Conservation (phyloP, 1,140 invertebrate genomes). For the Caenorhabditis brenneri region DNA sequence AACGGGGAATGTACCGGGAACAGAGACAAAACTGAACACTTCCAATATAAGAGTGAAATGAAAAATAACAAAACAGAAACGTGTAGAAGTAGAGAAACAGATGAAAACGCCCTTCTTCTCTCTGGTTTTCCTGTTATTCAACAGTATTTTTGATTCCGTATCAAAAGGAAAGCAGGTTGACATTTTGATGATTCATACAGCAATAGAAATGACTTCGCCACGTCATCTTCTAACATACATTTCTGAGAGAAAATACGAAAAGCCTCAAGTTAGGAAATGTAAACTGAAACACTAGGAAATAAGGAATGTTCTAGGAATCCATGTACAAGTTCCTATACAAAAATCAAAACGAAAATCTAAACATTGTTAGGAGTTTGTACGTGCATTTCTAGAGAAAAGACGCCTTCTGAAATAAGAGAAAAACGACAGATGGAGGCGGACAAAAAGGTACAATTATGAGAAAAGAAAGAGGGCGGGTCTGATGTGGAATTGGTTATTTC, state of each 20-base stretch:
- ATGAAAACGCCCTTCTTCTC: constrained; percentile 19
- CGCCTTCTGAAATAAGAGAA: too few species aligned
- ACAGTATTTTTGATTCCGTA: not conserved
- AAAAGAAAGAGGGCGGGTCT: not conserved
- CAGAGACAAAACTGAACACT: not conserved
- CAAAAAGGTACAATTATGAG: not conserved
- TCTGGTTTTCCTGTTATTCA: not conserved
- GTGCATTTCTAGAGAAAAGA: too few species aligned
- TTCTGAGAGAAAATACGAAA: too few species aligned
- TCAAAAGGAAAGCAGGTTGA: constrained; percentile 26
- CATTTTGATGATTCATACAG: not conserved
- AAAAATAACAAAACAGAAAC: not conserved
- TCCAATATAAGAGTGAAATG: not conserved
- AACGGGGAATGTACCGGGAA: not conserved
- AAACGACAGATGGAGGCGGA: not conserved
- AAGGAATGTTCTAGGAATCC: too few species aligned
- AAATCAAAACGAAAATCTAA: too few species aligned
- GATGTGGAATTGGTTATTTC: not conserved
- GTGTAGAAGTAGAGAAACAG: constrained; percentile 23
- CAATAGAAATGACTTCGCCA: not conserved
- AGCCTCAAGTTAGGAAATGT: too few species aligned
- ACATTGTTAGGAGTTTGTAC: too few species aligned
- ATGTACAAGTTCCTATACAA: too few species aligned
- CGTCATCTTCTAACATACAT: too few species aligned
- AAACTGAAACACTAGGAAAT: too few species aligned